Evolutionary conservation across 2,113 vertebrate species (phyloP), one percentile per base, ranked within the genome.

Genomic region (Zosterops japonicus): DNA sequence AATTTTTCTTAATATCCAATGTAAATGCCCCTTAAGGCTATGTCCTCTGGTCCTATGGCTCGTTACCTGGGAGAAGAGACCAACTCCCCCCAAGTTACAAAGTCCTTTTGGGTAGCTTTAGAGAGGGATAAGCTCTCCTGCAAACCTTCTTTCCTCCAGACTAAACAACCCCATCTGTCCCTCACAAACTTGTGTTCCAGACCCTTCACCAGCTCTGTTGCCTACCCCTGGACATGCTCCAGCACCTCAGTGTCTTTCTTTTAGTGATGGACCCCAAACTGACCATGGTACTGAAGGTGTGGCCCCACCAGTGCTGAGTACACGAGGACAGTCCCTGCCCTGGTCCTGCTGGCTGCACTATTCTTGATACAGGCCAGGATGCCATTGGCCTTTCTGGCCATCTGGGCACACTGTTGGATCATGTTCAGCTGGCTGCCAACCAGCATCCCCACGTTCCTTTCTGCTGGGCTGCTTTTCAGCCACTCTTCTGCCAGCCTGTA

Each of bases 261-360:
- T 5, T 24, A 60, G 49, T 41, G 29, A 56, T 22, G 19, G 4
- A 8, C 17, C 44, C 61, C 55, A 59, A 21, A n/a, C 10, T 18
- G 21, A 17, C 18, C 12, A 16, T 1, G 2, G 8, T 0, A 22
- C 7, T 81, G 1, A 0, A 47, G 23, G 18, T 41, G 24, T 6
- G 0, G 7, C 25, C 19, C 56, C 25, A 42, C 12, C 46, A 28
- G 55, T 19, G n/a, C 44, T 0, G 0, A 46, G 41, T 33, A 41
- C 8, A 2, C 1, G 2, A 16, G 15, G 0, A 53, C 0, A 4
- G 10, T 60, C 8, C 3, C 33, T 64, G 14, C 23, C 13, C 24
- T 29, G 1, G 0, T 36, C 22, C 50, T 91, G 33, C 50, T 89
- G 65, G 24, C 9, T 25, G 8, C 28, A 1, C 14, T 36, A 0